phyloP scores from a whole-genome alignment of 2,888 invertebrate species.

The Drosophila mercatorum region DNA sequence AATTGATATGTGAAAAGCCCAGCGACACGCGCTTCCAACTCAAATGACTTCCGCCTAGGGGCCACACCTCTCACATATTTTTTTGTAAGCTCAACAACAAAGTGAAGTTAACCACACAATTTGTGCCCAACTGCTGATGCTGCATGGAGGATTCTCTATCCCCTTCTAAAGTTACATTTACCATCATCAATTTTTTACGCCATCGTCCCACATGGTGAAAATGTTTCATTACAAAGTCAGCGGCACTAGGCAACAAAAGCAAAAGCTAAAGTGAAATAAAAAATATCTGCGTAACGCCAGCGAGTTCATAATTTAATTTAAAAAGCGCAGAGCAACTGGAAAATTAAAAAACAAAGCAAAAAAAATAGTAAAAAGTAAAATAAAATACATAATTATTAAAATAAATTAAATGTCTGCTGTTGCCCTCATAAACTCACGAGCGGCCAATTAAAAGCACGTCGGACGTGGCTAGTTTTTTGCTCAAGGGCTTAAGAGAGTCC shows the following conservation, averaged over 20 bases:
- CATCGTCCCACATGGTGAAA: constrained; percentile 64
- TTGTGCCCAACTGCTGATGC: constrained; percentile 21
- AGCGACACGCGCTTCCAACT: not conserved
- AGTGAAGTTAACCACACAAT: constrained; percentile 54
- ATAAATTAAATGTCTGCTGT: constrained; percentile 80
- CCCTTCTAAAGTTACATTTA: constrained; percentile 39
- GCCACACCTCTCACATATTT: not conserved
- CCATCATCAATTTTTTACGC: constrained; percentile 62
- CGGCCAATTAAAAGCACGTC: constrained; percentile 73
- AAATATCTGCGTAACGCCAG: constrained; percentile 41
- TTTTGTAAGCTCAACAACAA: constrained; percentile 21
- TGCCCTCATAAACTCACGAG: constrained; percentile 76
- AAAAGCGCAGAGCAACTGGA: constrained; percentile 60
- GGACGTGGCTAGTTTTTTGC: constrained; percentile 51
- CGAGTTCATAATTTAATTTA: constrained; percentile 78
- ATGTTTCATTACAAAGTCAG: constrained; percentile 63
- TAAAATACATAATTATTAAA: constrained; percentile 70
- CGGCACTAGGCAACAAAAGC: constrained; percentile 18
- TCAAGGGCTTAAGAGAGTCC: constrained; percentile 33
- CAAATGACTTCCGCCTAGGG: not conserved
- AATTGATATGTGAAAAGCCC: not conserved
- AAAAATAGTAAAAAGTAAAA: not conserved
- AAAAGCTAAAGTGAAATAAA: constrained; percentile 16
- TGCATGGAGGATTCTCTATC: not conserved
- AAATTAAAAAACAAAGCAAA: constrained; percentile 18